phyloP scores from a whole-genome alignment of 2,888 invertebrate species.

The Scaptomyza flava region DNA sequence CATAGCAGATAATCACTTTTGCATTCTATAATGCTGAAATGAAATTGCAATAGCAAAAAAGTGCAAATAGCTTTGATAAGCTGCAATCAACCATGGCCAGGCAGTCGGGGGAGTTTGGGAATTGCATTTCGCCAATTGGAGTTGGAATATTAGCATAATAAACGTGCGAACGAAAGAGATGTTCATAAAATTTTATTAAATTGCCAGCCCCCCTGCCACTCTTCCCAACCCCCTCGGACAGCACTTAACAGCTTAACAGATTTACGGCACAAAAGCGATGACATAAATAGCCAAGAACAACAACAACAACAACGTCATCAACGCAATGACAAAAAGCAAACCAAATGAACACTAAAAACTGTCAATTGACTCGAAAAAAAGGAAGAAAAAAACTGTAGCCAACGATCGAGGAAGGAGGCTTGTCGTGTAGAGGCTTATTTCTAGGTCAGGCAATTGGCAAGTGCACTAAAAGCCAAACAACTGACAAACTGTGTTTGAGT shows the following conservation, averaged over 20 bases:
- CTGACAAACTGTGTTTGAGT: constrained; percentile 42
- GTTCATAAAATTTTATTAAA: constrained; percentile 75
- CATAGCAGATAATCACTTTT: constrained; percentile 72
- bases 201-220: constrained; percentile 12
- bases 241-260: constrained; percentile 76
- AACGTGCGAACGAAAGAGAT: constrained; percentile 36
- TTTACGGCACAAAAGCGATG: constrained; percentile 58
- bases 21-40: constrained; percentile 68
- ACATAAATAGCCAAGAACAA: constrained; percentile 53
- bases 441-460: constrained; percentile 74
- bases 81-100: constrained; percentile 47
- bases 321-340: not conserved
- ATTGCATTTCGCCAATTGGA: constrained; percentile 24
- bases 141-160: constrained; percentile 70
- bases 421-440: constrained; percentile 38
- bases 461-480: constrained; percentile 77
- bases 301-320: constrained; percentile 18
- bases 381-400: not conserved
- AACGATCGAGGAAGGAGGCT: not conserved
- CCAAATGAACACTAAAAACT: constrained; percentile 37
- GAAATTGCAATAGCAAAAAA: constrained; percentile 59
- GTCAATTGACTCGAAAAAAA: constrained; percentile 24
- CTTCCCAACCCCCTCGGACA: constrained; percentile 17
- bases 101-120: constrained; percentile 13
- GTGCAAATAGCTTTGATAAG: constrained; percentile 69